Percentiles rank a stretch among this genome's conserved stretches.
Evolutionary conservation across 2,888 invertebrate genomes (phyloP).

Genomic region (Papilio gigon): DNA sequence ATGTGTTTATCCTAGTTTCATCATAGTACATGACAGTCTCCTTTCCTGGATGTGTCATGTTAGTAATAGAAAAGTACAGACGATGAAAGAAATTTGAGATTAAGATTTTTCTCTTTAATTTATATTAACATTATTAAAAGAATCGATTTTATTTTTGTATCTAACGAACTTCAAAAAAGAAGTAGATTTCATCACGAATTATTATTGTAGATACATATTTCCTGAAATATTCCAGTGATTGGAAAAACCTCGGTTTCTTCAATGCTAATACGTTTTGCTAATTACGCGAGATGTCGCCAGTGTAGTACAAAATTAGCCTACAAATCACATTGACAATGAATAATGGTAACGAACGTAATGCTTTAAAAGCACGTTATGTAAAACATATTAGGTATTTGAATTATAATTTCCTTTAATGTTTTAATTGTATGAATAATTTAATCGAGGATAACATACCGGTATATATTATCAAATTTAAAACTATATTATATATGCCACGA

Average conservation of each 20-base stretch:
- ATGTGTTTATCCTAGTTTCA: not conserved
- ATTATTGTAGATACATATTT: too few relatives aligned
- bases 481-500: not conserved
- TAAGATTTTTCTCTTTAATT: not conserved
- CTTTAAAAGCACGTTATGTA: constrained; percentile 6
- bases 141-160: too few relatives aligned
- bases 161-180: too few relatives aligned
- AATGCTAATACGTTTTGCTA: not conserved
- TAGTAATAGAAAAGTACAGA: not conserved
- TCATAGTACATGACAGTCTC: not conserved
- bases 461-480: not conserved
- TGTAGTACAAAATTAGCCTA: not conserved
- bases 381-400: constrained; percentile 15
- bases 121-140: too few relatives aligned
- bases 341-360: constrained; percentile 16
- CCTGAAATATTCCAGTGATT: constrained; percentile 3
- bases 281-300: constrained; percentile 6
- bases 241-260: constrained; percentile 4
- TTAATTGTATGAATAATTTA: constrained; percentile 8
- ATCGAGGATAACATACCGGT: not conserved
- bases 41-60: not conserved
- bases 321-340: constrained; percentile 1
- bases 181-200: too few relatives aligned
- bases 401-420: constrained; percentile 19
- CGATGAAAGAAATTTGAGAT: not conserved